Percentiles rank a stretch among this genome's conserved stretches.
phyloP scores from a whole-genome alignment of 2,113 vertebrate genomes.

The Bombycilla garrulus region DNA sequence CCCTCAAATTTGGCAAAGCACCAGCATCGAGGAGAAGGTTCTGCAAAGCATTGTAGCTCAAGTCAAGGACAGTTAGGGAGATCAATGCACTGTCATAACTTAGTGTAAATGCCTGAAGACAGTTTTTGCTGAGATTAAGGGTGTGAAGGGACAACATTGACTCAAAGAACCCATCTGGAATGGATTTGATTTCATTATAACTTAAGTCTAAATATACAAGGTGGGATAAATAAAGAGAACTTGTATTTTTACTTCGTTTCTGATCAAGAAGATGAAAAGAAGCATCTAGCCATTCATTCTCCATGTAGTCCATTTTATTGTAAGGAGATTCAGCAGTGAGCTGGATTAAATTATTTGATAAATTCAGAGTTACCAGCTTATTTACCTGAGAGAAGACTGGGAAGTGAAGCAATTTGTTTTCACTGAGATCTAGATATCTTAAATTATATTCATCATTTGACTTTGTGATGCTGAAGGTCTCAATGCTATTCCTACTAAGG shows the following conservation, averaged over 20 bases:
- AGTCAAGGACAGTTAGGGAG: conserved; percentile 75
- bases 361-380: conserved; percentile 79
- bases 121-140: conserved; percentile 92
- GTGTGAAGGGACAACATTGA: conserved; percentile 78
- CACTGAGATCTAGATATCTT: conserved; percentile 83
- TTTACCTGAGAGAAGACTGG: conserved; percentile 82
- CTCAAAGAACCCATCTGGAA: conserved; percentile 81
- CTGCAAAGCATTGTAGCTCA: conserved; percentile 84
- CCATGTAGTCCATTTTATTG: conserved; percentile 37
- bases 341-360: conserved; percentile 87
- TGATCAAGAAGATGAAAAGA: conserved; percentile 4
- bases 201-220: conserved; percentile 89
- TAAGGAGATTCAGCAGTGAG: conserved; percentile 53
- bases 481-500: conserved; percentile 91
- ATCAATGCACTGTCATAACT: conserved; percentile 42
- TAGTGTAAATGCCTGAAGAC: conserved; percentile 76
- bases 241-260: conserved; percentile 17
- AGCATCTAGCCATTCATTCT: conserved; percentile 22
- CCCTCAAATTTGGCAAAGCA: conserved; percentile 67
- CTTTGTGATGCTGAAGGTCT: conserved; percentile 77
- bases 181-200: conserved; percentile 85
- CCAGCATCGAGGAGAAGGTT: conserved; percentile 67
- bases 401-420: conserved; percentile 87
- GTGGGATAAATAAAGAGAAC: conserved; percentile 40
- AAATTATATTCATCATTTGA: conserved; percentile 72